Evolutionary conservation across 2,888 invertebrate species (phyloP).

Genomic region (Galerucella pusilla): DNA sequence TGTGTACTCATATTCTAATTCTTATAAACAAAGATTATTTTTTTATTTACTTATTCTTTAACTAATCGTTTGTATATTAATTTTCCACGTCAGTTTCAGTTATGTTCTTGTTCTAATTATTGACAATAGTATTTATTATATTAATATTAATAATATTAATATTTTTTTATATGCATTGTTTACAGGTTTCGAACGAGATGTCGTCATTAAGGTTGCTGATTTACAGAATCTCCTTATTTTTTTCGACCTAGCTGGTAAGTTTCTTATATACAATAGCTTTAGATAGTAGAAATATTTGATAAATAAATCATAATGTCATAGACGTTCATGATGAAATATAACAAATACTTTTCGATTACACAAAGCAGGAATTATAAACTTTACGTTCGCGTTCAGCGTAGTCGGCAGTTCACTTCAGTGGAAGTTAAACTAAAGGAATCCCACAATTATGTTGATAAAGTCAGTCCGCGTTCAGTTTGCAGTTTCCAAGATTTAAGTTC

Average conservation of each 20-base stretch:
- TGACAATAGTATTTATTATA: not conserved
- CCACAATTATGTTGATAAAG: too few species aligned
- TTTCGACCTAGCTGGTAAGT: slow-evolving; percentile 61
- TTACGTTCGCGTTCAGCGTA: too few species aligned
- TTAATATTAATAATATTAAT: not conserved
- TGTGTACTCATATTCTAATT: too few species aligned
- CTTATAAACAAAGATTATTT: too few species aligned
- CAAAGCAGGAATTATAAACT: too few species aligned
- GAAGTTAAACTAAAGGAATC: too few species aligned
- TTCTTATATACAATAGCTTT: slow-evolving; percentile 29
- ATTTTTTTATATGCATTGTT: slow-evolving; percentile 43
- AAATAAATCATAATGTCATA: slow-evolving; percentile 18
- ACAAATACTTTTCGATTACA: too few species aligned
- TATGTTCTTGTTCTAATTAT: not conserved
- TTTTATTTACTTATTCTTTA: too few species aligned
- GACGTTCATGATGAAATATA: not conserved
- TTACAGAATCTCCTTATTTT: slow-evolving; percentile 56
- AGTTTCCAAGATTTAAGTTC: too few species aligned
- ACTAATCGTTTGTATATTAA: too few species aligned
- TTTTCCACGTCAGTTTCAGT: not conserved
- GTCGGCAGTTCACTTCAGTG: too few species aligned
- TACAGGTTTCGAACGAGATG: slow-evolving; percentile 54
- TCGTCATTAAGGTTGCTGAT: slow-evolving; percentile 52
- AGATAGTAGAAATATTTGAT: slow-evolving; percentile 28
- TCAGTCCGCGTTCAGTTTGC: too few species aligned